Conservation (phyloP, 2,888 invertebrate species). For the Heliconius charithonia region DNA sequence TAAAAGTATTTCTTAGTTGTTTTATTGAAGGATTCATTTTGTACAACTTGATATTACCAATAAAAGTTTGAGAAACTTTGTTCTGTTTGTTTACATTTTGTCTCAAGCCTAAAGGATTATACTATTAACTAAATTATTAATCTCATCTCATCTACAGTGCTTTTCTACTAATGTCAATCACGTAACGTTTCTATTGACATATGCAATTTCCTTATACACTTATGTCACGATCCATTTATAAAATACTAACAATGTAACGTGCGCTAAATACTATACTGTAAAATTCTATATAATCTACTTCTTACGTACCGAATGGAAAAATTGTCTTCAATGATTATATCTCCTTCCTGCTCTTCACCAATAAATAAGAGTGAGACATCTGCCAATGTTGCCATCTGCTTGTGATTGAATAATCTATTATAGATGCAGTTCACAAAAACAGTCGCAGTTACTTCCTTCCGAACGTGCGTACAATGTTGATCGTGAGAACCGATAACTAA, state of each 20-base stretch:
- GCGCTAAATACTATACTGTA: slow-evolving; percentile 47
- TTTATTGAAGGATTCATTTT: too few relatives aligned
- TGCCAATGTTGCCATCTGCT: background rate
- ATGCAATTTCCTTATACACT: slow-evolving; percentile 16
- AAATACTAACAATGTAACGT: slow-evolving; percentile 49
- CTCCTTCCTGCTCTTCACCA: slow-evolving; percentile 13
- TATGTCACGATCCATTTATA: slow-evolving; percentile 47
- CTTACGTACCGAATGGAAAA: slow-evolving; percentile 38
- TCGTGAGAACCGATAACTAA: slow-evolving; percentile 33
- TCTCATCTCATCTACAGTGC: background rate
- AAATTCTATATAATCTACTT: slow-evolving; percentile 46
- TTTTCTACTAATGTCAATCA: background rate
- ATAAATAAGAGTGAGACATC: slow-evolving; percentile 21
- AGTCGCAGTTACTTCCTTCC: slow-evolving; percentile 44
- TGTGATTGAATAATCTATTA: slow-evolving; percentile 45
- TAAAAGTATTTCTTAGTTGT: too few relatives aligned
- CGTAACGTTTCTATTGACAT: background rate
- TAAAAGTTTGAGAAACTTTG: too few relatives aligned
- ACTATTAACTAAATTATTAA: too few relatives aligned
- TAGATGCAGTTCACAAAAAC: slow-evolving; percentile 44
- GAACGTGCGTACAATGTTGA: slow-evolving; percentile 29
- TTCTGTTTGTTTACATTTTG: too few relatives aligned
- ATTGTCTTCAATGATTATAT: slow-evolving; percentile 29
- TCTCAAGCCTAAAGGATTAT: too few relatives aligned
- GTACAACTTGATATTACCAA: too few relatives aligned